phyloP scores from a whole-genome alignment of 2,113 vertebrate species.

The Pangasianodon gigas region DNA sequence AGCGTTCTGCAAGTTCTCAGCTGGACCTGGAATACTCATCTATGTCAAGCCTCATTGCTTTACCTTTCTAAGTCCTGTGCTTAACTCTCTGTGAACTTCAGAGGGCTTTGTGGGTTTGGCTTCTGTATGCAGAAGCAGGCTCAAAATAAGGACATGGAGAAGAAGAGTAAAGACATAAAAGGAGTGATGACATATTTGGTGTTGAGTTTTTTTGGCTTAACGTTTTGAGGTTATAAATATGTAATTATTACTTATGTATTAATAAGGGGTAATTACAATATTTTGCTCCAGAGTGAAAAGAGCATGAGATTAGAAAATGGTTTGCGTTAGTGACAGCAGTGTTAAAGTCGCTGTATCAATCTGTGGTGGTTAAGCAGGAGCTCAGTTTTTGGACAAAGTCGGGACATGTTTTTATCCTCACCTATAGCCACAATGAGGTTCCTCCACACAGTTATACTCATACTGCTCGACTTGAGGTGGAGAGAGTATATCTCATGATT shows the following conservation, averaged over 20 bases:
- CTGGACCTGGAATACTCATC: slow-evolving; percentile 4
- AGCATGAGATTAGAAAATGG: not conserved
- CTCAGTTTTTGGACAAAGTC: not conserved
- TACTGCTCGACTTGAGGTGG: not conserved
- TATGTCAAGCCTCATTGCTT: slow-evolving; percentile 20
- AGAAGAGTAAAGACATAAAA: not conserved
- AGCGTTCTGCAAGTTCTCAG: slow-evolving; percentile 17
- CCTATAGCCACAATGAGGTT: not conserved
- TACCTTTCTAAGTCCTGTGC: slow-evolving; percentile 14
- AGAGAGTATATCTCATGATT: not conserved
- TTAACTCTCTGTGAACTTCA: slow-evolving; percentile 17
- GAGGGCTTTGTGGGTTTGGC: slow-evolving; percentile 37
- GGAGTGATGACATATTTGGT: not conserved
- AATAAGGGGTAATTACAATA: no score
- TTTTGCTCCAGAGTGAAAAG: not conserved
- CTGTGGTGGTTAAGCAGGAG: not conserved
- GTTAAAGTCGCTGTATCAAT: not conserved
- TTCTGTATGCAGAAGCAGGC: slow-evolving; percentile 28
- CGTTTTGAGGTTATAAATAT: not conserved
- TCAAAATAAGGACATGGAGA: slow-evolving; percentile 1
- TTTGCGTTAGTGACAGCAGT: not conserved
- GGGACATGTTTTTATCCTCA: not conserved
- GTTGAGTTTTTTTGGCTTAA: not conserved
- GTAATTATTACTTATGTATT: not conserved
- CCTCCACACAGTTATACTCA: not conserved